These are phyloP conservation scores for Miltochrista miniata DNA, from an alignment of 2,888 invertebrate species.

Conservation along the genomic window DNA sequence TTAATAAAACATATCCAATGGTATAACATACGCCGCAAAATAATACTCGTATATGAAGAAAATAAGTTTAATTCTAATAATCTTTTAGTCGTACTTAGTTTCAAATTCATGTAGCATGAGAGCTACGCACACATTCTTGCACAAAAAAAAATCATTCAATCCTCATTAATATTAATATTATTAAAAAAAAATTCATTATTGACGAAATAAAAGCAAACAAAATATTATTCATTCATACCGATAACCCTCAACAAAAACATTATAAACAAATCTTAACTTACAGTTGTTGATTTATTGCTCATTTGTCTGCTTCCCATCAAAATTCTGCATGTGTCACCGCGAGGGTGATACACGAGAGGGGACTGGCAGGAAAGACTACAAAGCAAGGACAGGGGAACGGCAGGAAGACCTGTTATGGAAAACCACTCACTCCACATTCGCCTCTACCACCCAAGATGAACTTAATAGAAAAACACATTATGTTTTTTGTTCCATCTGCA, in stretches of 20 bases:
- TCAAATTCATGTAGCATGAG: too few species aligned
- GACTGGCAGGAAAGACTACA: slow-evolving; percentile 31
- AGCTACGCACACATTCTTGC: too few species aligned
- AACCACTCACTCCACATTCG: slow-evolving; percentile 55
- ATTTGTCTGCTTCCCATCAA: slow-evolving; percentile 57
- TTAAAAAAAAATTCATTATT: background rate
- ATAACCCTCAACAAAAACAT: slow-evolving; percentile 23
- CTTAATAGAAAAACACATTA: slow-evolving; percentile 38
- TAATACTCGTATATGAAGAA: background rate
- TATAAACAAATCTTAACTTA: slow-evolving; percentile 31
- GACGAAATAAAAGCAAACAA: slow-evolving; percentile 5
- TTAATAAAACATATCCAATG: background rate
- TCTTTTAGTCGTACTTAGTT: too few species aligned
- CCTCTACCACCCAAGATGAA: slow-evolving; percentile 66
- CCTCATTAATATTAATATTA: background rate
- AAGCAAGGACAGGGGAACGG: slow-evolving; percentile 38
- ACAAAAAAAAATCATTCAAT: too few species aligned
- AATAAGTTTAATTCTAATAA: too few species aligned
- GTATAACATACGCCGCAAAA: too few species aligned
- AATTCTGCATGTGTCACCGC: slow-evolving; percentile 68
- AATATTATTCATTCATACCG: slow-evolving; percentile 24
- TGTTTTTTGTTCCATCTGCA: slow-evolving; percentile 33
- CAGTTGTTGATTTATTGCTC: slow-evolving; percentile 39
- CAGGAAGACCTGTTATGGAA: slow-evolving; percentile 71
- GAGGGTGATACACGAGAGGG: slow-evolving; percentile 40